Evolutionary conservation across 2,888 invertebrate species (phyloP), one percentile per base, ranked within the genome.

Genomic region (Diarsia brunnea): DNA sequence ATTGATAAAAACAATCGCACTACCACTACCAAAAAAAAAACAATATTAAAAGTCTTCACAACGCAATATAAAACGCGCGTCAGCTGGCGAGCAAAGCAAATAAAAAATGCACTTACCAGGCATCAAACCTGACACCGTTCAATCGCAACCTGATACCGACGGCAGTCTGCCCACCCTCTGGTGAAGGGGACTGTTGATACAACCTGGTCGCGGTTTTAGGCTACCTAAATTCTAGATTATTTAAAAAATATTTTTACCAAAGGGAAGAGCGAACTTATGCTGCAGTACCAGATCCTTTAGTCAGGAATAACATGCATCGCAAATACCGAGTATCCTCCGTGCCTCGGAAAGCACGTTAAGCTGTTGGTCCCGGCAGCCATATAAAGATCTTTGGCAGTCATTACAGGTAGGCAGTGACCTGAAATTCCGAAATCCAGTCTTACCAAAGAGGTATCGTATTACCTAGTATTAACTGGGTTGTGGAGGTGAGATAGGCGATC

Each of bases 41-140:
- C 1, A 67, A 76, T 73, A 78, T 60, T 64, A 71, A 77, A 75
- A 78, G 65, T 63, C 76, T 73, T 75, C 78, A 74, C 76, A 82
- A 74, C 79, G 68, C 82, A 83, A 79, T 78, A 77, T 85, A 78
- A 84, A 80, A 87, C 82, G 67, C 43, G 73, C 88, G 92, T 90
- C 95, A 95, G 93, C 91, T 94, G 95, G 91, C 84, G 72, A 86
- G 84, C 85, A 84, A 82, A 78, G 78, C 77, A 75, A 79, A 89
- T 86, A 90, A 88, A 87, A 89, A 86, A 86, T 87, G 89, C 90
- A 89, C 89, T 91, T 85, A 86, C 89, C 90, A 77, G 91, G 91
- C 89, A 91, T 91, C 91, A 90, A 95, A 95, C 93, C 88, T 81
- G 94, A 95, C 91, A 95, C 93, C 89, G 67, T 66, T 45, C 73